Conservation (phyloP, 1,140 invertebrate species). For the Drosophila baimaii region DNA sequence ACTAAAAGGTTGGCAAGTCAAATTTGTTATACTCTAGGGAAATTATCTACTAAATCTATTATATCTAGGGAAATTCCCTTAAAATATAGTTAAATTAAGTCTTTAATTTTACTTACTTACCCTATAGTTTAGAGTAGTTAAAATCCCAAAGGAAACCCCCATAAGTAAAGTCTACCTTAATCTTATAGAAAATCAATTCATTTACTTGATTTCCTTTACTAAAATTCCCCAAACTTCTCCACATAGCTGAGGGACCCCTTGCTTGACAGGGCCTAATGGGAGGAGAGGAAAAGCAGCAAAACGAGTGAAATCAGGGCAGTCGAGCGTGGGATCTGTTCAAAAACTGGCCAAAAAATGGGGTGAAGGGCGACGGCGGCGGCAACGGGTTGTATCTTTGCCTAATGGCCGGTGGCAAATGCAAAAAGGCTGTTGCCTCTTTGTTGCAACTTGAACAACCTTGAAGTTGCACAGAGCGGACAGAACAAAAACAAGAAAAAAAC, state of each 20-base stretch:
- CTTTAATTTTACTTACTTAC: not conserved
- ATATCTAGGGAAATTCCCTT: too few relatives aligned
- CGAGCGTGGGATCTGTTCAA: slow-evolving; percentile 44
- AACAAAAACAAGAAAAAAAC: slow-evolving; percentile 27
- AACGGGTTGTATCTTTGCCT: slow-evolving; percentile 37
- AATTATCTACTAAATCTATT: too few relatives aligned
- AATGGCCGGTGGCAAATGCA: slow-evolving; percentile 71
- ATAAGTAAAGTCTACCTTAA: too few relatives aligned
- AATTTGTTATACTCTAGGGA: not conserved
- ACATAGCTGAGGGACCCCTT: not conserved
- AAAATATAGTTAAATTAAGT: not conserved
- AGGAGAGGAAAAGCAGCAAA: slow-evolving; percentile 10
- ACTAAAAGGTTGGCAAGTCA: not conserved
- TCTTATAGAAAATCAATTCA: too few relatives aligned
- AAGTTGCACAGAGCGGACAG: slow-evolving; percentile 30
- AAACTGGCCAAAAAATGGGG: slow-evolving; percentile 18
- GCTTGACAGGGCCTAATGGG: not conserved
- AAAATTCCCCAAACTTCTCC: too few relatives aligned
- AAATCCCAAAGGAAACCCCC: too few relatives aligned
- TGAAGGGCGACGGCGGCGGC: not conserved
- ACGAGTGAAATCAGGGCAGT: slow-evolving; percentile 40
- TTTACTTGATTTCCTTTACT: not conserved
- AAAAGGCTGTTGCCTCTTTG: slow-evolving; percentile 55
- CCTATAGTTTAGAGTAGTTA: not conserved
- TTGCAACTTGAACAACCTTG: slow-evolving; percentile 65